Percentiles rank a stretch among this genome's conserved stretches.
Evolutionary conservation across 1,140 invertebrate species (phyloP).

Genomic region (Sesamia nonagrioides): DNA sequence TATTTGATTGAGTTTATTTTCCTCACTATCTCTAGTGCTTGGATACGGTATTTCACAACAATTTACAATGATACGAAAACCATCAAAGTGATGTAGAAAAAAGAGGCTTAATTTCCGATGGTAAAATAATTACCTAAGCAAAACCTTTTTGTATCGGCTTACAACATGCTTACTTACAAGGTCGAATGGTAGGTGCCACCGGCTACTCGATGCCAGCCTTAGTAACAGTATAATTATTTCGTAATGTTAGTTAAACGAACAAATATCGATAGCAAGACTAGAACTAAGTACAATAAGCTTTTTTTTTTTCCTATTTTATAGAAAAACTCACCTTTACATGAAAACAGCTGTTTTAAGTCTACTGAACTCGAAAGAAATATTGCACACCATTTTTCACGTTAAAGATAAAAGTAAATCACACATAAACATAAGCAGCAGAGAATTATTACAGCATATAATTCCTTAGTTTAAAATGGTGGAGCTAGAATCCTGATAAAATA

Average conservation of each 20-base stretch:
- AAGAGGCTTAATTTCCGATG: background rate
- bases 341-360: slow-evolving; percentile 71
- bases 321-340: slow-evolving; percentile 72
- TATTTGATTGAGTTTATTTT: no score
- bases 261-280: background rate
- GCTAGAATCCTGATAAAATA: background rate
- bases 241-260: background rate
- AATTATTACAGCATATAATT: slow-evolving; percentile 19
- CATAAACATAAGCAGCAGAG: slow-evolving; percentile 48
- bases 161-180: no score
- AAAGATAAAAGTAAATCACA: slow-evolving; percentile 47
- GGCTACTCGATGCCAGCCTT: background rate
- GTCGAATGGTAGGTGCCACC: slow-evolving; percentile 51
- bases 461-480: background rate
- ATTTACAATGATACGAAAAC: background rate
- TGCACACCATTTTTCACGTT: slow-evolving; percentile 66
- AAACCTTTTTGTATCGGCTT: background rate
- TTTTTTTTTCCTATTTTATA: background rate
- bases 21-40: no score
- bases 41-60: background rate
- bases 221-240: slow-evolving; percentile 18
- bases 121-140: background rate
- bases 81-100: no score
- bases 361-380: slow-evolving; percentile 44
- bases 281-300: background rate